These are phyloP conservation scores for Drosophila varians DNA, from an alignment of 1,140 invertebrate species.

Conservation along the genomic window DNA sequence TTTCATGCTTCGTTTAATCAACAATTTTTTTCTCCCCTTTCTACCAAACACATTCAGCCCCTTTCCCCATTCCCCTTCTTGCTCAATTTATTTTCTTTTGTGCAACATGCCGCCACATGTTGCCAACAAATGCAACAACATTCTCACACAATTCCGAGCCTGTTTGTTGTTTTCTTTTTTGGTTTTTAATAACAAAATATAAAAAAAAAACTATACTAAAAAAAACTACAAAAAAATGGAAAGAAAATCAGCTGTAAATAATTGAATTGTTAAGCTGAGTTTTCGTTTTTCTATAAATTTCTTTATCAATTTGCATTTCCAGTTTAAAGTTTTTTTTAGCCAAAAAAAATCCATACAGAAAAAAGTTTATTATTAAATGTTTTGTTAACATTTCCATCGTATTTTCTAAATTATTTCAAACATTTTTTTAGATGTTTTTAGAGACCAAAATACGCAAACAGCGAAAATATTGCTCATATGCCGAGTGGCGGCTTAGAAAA, in stretches of 20 bases:
- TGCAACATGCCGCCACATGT: conserved; percentile 31
- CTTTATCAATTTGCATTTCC: conserved; percentile 18
- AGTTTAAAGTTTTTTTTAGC: no score
- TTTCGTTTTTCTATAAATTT: conserved; percentile 15
- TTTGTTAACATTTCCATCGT: no score
- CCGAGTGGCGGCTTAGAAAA: neutral
- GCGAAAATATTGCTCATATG: neutral
- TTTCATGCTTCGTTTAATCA: conserved; percentile 67
- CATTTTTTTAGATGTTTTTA: neutral
- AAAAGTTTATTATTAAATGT: no score
- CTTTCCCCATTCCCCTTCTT: neutral
- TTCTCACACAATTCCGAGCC: conserved; percentile 16
- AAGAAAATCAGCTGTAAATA: conserved; percentile 48
- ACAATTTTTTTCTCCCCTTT: conserved; percentile 42
- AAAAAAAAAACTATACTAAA: neutral
- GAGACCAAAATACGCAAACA: no score
- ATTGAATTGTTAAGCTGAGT: conserved; percentile 38
- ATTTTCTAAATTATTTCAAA: no score
- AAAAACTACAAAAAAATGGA: neutral
- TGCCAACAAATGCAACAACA: conserved; percentile 6
- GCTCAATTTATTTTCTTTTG: conserved; percentile 12
- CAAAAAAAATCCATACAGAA: conserved; percentile 6
- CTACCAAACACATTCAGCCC: neutral
- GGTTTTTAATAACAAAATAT: conserved; percentile 2
- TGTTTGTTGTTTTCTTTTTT: conserved; percentile 14